A percentile compares a stretch with the other conserved stretches of the same genome.
phyloP scores from a whole-genome alignment of 2,888 invertebrate species.

The Drosophila phalerata region DNA sequence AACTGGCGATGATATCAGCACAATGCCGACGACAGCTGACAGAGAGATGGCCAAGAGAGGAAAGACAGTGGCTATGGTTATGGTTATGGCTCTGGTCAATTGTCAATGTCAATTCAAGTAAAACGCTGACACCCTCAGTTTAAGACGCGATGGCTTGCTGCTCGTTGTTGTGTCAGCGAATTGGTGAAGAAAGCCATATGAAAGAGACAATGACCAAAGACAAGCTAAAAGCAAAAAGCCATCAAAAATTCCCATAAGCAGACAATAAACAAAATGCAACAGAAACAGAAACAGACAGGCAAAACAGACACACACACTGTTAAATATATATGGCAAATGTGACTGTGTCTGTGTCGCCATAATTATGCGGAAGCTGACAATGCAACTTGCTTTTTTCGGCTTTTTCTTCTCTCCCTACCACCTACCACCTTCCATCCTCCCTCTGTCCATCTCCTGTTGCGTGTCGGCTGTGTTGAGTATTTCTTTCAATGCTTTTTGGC shows the following conservation, averaged over 20 bases:
- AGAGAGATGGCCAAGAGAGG: constrained; percentile 7
- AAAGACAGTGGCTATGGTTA: constrained; percentile 17
- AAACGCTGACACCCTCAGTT: constrained; percentile 71
- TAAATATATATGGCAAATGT: constrained; percentile 11
- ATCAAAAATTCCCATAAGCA: constrained; percentile 71
- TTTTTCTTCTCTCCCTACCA: not conserved
- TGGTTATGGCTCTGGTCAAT: constrained; percentile 41
- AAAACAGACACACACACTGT: constrained; percentile 48
- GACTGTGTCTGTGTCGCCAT: constrained; percentile 68
- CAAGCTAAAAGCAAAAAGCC: constrained; percentile 35
- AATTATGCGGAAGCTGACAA: constrained; percentile 81
- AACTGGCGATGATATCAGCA: constrained; percentile 51
- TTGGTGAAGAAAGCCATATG: constrained; percentile 63
- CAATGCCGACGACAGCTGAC: constrained; percentile 29
- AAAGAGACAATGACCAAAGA: constrained; percentile 36
- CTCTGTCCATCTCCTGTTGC: constrained; percentile 8
- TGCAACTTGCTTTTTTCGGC: constrained; percentile 66
- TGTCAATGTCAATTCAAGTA: constrained; percentile 76
- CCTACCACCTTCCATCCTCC: not conserved
- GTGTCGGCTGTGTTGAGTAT: constrained; percentile 22
- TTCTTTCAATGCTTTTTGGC: constrained; percentile 64
- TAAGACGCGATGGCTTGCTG: constrained; percentile 13
- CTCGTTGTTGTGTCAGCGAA: constrained; percentile 69
- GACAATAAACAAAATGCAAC: constrained; percentile 54
- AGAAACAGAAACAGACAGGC: not conserved